Evolutionary conservation across 2,888 invertebrate genomes (phyloP).

Genomic region (Blastobasis lacticolella): DNA sequence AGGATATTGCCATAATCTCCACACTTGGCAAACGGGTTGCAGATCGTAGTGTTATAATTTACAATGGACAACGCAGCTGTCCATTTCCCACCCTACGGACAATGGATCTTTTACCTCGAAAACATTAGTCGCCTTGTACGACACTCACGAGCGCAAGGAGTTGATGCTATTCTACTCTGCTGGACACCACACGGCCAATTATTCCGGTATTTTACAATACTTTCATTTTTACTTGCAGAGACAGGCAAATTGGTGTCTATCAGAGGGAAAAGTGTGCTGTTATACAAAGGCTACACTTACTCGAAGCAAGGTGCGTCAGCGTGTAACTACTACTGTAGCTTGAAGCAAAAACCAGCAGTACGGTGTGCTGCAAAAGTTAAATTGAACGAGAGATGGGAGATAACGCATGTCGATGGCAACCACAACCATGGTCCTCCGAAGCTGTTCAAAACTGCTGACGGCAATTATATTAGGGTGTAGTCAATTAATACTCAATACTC

Average conservation of each 20-base stretch:
- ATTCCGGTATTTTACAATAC: neutral
- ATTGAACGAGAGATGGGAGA: neutral
- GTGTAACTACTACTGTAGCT: neutral
- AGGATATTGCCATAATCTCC: no score
- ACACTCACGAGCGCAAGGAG: no score
- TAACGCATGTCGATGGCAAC: neutral
- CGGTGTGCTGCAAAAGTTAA: neutral
- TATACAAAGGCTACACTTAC: neutral
- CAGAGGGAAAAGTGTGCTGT: neutral
- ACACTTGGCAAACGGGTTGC: no score
- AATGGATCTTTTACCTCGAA: no score
- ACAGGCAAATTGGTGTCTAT: neutral
- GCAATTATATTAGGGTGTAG: neutral
- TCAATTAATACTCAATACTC: neutral
- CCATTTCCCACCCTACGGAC: no score
- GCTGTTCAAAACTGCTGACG: neutral
- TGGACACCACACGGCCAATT: neutral
- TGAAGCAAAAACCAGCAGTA: neutral
- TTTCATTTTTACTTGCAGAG: neutral
- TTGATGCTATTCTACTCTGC: no score
- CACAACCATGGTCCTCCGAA: conserved; percentile 1
- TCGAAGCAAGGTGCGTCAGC: neutral
- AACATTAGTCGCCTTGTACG: no score
- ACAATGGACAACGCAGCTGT: no score
- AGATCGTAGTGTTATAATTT: no score